phyloP scores from a whole-genome alignment of 92 coral and sea anemone genomes.

The Palythoa heliodiscus region DNA sequence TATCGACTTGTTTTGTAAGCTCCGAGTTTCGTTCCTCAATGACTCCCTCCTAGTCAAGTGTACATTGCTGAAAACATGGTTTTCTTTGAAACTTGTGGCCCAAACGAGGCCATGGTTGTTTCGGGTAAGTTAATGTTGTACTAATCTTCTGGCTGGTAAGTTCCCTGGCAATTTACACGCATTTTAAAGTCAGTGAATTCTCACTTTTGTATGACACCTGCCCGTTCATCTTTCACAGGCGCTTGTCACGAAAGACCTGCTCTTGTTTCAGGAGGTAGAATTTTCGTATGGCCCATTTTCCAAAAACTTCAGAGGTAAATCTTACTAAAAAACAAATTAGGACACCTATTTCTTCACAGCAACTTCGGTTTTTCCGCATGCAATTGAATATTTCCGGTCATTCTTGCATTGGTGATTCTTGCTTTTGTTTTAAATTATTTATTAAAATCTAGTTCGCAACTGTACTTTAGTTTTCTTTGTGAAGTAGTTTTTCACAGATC shows the following conservation, averaged over 20 bases:
- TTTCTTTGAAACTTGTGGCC: conserved; percentile 62
- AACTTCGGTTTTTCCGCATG: background rate
- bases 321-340: background rate
- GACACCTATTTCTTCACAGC: background rate
- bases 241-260: conserved; percentile 52
- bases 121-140: conserved; percentile 43
- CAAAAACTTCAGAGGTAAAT: conserved; percentile 57
- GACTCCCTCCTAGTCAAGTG: background rate
- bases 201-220: background rate
- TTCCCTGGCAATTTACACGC: background rate
- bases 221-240: conserved; percentile 13
- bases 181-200: background rate
- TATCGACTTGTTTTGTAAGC: conserved; percentile 52
- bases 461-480: background rate
- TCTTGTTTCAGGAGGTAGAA: conserved; percentile 56
- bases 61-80: conserved; percentile 22
- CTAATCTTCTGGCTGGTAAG: background rate
- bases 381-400: background rate
- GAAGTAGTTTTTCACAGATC: background rate
- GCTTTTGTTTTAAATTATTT: background rate
- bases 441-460: background rate
- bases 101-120: conserved; percentile 58
- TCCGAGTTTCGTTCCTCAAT: background rate
- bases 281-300: conserved; percentile 51
- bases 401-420: background rate